A percentile compares a stretch with the other conserved stretches of the same genome.
phyloP scores from a whole-genome alignment of 2,888 invertebrate species.

The Smittia aterrima region DNA sequence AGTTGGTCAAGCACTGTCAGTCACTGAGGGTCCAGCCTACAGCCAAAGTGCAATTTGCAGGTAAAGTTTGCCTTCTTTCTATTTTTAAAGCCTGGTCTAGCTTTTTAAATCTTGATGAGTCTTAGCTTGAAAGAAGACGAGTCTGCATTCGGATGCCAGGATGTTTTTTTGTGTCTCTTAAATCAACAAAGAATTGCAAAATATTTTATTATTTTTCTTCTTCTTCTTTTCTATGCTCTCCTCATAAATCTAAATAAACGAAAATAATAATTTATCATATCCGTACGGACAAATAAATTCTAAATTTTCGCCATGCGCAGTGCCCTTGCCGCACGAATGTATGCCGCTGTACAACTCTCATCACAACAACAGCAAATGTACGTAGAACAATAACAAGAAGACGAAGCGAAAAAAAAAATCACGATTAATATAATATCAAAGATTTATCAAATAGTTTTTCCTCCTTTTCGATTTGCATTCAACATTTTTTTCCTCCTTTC shows the following conservation, averaged over 20 bases:
- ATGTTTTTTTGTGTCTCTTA: slow-evolving; percentile 5
- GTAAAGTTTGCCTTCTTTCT: slow-evolving; percentile 57
- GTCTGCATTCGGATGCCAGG: slow-evolving; percentile 21
- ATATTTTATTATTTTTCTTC: neutral
- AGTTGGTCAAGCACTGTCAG: slow-evolving; percentile 93
- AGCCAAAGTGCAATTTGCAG: slow-evolving; percentile 99
- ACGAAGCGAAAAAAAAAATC: slow-evolving; percentile 13
- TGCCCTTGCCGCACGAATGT: slow-evolving; percentile 96
- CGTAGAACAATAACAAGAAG: slow-evolving; percentile 54
- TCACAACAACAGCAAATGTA: slow-evolving; percentile 94
- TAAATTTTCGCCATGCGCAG: slow-evolving; percentile 56
- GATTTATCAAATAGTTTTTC: slow-evolving; percentile 32
- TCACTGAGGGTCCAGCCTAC: slow-evolving; percentile 96
- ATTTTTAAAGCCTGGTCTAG: neutral
- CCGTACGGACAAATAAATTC: neutral
- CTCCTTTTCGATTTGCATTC: slow-evolving; percentile 8
- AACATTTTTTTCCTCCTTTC: neutral
- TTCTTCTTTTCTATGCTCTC: neutral
- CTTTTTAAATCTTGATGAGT: neutral
- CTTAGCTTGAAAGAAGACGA: neutral
- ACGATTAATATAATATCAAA: slow-evolving; percentile 37
- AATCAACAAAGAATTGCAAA: neutral
- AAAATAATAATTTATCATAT: neutral
- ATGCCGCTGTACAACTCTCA: slow-evolving; percentile 86
- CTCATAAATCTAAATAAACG: slow-evolving; percentile 2